A percentile compares a stretch with the other conserved stretches of the same genome.
Evolutionary conservation across 1,140 invertebrate genomes (phyloP).

Genomic region (Sweltsa coloradensis): DNA sequence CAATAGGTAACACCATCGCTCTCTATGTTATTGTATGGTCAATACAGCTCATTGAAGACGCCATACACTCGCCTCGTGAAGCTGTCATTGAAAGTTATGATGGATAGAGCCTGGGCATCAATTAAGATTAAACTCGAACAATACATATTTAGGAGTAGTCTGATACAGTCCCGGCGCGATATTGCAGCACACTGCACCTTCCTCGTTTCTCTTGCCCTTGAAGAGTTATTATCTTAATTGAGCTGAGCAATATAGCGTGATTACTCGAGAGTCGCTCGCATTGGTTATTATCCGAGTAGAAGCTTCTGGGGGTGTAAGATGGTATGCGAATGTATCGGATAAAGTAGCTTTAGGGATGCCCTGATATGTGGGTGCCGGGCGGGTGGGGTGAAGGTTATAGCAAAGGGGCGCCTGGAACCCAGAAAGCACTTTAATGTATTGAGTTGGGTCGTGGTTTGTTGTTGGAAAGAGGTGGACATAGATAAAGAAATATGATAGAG

Average conservation of each 20-base stretch:
- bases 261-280: not conserved
- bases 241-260: not conserved
- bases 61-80: too few relatives aligned
- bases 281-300: not conserved
- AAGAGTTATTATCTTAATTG: not conserved
- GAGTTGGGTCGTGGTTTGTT: too few relatives aligned
- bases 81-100: too few relatives aligned
- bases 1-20: too few relatives aligned
- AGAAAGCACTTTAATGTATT: constrained; percentile 29
- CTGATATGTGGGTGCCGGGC: not conserved
- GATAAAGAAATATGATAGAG: too few relatives aligned
- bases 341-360: not conserved
- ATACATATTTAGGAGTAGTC: constrained; percentile 21
- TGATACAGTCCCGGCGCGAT: too few relatives aligned
- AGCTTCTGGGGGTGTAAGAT: not conserved
- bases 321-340: not conserved
- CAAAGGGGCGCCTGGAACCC: not conserved
- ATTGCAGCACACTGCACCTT: not conserved
- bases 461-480: too few relatives aligned
- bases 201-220: not conserved
- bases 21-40: too few relatives aligned
- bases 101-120: constrained; percentile 29
- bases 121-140: constrained; percentile 30
- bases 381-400: not conserved
- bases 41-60: too few relatives aligned